Percentiles rank a stretch among this genome's conserved stretches.
Evolutionary conservation across 1,140 invertebrate genomes (phyloP).

Genomic region (Lamellibrachia luymesi): DNA sequence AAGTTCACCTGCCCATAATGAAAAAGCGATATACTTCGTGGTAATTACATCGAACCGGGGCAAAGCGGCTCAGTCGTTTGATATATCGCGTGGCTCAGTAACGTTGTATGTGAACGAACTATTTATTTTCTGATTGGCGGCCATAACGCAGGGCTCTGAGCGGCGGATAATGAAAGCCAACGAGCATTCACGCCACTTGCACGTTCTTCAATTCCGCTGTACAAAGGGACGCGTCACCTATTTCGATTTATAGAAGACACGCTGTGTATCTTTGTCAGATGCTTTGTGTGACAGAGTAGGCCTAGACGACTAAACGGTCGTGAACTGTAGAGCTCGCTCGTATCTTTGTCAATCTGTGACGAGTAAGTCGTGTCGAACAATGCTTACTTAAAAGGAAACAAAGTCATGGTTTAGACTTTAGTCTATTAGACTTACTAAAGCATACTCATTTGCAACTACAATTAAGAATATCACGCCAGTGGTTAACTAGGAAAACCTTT

Average conservation of each 20-base stretch:
- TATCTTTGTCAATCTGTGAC: not conserved
- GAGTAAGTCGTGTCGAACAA: too few relatives aligned
- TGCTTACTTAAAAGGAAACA: too few relatives aligned
- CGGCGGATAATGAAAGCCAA: not conserved
- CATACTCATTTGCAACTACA: too few relatives aligned
- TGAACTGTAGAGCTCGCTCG: not conserved
- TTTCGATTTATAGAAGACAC: not conserved
- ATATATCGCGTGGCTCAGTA: not conserved
- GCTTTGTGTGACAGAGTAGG: not conserved
- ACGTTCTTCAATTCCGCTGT: not conserved
- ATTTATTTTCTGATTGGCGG: constrained; percentile 5
- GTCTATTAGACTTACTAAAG: too few relatives aligned
- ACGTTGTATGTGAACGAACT: not conserved
- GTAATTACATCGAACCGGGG: not conserved
- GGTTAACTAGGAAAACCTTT: too few relatives aligned
- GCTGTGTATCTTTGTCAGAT: not conserved
- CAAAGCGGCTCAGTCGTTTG: not conserved
- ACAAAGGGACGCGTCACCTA: not conserved
- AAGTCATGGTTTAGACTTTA: too few relatives aligned
- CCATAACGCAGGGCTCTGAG: not conserved
- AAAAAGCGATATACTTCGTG: not conserved
- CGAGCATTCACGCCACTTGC: not conserved
- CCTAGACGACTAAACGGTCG: not conserved
- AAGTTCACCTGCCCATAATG: not conserved
- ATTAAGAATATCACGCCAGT: too few relatives aligned